These are phyloP conservation scores for Labeo catla DNA, from an alignment of 2,113 vertebrate genomes.

Conservation along the genomic window DNA sequence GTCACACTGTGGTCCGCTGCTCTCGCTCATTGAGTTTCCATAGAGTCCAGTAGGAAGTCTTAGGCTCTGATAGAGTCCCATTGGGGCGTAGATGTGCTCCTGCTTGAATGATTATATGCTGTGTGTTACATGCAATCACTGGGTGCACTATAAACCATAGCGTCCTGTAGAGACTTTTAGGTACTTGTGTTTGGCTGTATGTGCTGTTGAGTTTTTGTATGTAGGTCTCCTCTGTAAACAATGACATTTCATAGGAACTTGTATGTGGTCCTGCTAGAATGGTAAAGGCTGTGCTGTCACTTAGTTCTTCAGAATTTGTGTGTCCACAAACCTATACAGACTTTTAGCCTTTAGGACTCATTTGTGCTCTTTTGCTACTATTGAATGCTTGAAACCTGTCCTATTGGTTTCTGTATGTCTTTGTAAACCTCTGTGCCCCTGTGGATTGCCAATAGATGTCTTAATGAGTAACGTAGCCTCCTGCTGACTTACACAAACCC, in stretches of 20 bases:
- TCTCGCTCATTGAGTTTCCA: conserved; percentile 20
- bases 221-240: background rate
- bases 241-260: background rate
- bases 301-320: background rate
- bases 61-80: background rate
- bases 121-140: background rate
- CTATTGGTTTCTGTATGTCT: background rate
- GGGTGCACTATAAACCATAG: background rate
- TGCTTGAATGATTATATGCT: background rate
- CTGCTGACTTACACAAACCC: background rate
- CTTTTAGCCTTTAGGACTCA: background rate
- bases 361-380: background rate
- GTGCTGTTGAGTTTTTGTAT: background rate
- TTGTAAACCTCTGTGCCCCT: background rate
- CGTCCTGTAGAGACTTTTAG: background rate
- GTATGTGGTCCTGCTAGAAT: background rate
- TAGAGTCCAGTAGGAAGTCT: background rate
- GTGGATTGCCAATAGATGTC: background rate
- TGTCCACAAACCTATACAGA: background rate
- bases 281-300: background rate
- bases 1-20: conserved; percentile 69
- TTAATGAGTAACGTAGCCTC: background rate
- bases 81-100: background rate
- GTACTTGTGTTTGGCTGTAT: background rate
- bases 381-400: background rate